Percentiles rank a stretch among this genome's conserved stretches.
phyloP scores from a whole-genome alignment of 2,113 vertebrate genomes.

The Scytalopus superciliaris region DNA sequence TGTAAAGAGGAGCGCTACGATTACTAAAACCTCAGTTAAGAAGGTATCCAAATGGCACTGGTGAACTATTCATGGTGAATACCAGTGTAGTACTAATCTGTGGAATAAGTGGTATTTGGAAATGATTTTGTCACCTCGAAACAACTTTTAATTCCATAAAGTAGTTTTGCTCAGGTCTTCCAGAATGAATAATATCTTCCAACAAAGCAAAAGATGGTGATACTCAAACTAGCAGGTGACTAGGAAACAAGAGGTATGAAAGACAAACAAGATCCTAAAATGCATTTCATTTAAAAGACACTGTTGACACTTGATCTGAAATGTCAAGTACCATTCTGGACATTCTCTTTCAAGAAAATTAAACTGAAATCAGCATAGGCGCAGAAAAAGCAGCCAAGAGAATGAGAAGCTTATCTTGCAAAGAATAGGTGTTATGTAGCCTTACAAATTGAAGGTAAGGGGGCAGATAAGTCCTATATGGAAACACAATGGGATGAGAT shows the following conservation, averaged over 20 bases:
- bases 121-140: background rate
- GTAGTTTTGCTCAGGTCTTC: background rate
- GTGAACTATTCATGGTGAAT: background rate
- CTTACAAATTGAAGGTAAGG: background rate
- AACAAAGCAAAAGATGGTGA: background rate
- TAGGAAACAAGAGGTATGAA: background rate
- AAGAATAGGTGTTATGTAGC: background rate
- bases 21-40: background rate
- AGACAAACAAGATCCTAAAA: background rate
- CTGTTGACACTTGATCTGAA: background rate
- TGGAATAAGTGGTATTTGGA: background rate
- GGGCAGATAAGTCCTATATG: background rate
- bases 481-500: background rate
- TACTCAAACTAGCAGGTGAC: background rate
- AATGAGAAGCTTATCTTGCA: background rate
- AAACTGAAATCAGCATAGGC: background rate
- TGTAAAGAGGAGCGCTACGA: background rate
- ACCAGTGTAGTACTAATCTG: background rate
- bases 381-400: background rate
- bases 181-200: background rate
- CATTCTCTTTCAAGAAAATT: background rate
- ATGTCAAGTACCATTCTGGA: background rate
- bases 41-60: background rate
- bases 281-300: background rate
- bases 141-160: background rate